Percentiles rank a stretch among this genome's conserved stretches.
These are phyloP conservation scores for Chaetogeoica ovagalla DNA, from an alignment of 2,888 invertebrate genomes.

Conservation along the genomic window DNA sequence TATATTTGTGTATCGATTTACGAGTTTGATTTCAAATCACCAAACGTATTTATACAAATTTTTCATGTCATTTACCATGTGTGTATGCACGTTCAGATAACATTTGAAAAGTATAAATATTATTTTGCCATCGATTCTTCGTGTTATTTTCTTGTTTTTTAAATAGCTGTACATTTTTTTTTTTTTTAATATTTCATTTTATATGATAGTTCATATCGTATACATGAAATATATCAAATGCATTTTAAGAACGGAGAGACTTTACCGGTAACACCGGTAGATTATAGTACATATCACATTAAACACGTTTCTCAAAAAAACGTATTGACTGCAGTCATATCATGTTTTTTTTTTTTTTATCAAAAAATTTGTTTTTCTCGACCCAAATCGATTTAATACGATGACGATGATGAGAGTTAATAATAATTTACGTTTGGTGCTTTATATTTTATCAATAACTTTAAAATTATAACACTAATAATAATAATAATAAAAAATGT, in stretches of 20 bases:
- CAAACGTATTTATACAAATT: too few species aligned
- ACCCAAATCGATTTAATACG: slow-evolving; percentile 41
- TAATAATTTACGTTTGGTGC: slow-evolving; percentile 30
- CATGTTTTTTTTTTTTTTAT: slow-evolving; percentile 1
- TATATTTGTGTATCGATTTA: too few species aligned
- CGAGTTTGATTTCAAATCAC: too few species aligned
- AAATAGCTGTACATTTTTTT: too few species aligned
- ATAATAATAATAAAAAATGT: neutral
- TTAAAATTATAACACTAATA: neutral
- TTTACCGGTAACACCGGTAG: neutral
- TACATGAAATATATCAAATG: neutral
- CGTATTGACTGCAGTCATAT: slow-evolving; percentile 32
- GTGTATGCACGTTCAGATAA: too few species aligned
- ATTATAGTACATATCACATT: slow-evolving; percentile 36
- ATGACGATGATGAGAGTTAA: neutral
- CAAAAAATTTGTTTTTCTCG: neutral
- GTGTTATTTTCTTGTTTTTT: too few species aligned
- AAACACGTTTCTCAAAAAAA: neutral
- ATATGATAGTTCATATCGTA: too few species aligned
- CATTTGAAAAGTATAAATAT: too few species aligned
- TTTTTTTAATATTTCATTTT: too few species aligned
- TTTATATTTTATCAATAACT: slow-evolving; percentile 24
- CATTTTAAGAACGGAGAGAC: slow-evolving; percentile 1
- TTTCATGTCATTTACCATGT: too few species aligned
- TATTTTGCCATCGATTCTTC: too few species aligned